phyloP scores from a whole-genome alignment of 2,113 vertebrate species.

The Platichthys stellatus region DNA sequence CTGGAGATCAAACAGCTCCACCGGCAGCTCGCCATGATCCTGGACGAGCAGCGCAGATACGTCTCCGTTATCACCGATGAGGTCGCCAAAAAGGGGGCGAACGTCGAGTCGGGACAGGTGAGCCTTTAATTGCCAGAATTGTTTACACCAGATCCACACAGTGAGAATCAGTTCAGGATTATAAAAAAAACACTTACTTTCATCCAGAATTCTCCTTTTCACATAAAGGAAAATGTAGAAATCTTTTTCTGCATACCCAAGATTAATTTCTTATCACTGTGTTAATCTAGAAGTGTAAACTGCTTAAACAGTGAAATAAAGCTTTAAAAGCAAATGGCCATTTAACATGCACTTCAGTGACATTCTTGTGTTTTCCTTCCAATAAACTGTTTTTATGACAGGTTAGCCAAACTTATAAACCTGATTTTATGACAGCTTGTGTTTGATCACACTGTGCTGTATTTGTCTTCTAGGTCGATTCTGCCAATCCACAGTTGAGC shows the following conservation, averaged over 20 bases:
- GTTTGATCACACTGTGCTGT: not conserved
- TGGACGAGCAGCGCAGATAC: constrained; percentile 94
- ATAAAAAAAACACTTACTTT: no score
- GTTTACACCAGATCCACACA: not conserved
- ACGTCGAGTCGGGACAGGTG: constrained; percentile 84
- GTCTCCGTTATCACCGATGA: constrained; percentile 90
- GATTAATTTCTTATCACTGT: not conserved
- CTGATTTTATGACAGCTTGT: constrained; percentile 1
- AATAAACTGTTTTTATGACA: not conserved
- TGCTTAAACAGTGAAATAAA: not conserved
- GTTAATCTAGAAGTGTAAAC: not conserved
- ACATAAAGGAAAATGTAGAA: not conserved
- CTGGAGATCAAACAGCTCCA: constrained; percentile 97
- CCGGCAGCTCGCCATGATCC: constrained; percentile 93
- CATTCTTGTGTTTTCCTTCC: no score
- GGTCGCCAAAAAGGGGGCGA: constrained; percentile 80
- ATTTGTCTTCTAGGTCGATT: constrained; percentile 72
- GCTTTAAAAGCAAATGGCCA: no score
- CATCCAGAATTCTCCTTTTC: not conserved
- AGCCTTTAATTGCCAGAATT: not conserved
- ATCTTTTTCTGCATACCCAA: not conserved
- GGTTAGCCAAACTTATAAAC: constrained; percentile 3
- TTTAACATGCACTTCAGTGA: no score
- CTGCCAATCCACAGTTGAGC: constrained; percentile 84
- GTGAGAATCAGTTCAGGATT: not conserved